These are phyloP conservation scores for Ceyx margarethae DNA, from an alignment of 2,113 vertebrate genomes.

Conservation along the genomic window DNA sequence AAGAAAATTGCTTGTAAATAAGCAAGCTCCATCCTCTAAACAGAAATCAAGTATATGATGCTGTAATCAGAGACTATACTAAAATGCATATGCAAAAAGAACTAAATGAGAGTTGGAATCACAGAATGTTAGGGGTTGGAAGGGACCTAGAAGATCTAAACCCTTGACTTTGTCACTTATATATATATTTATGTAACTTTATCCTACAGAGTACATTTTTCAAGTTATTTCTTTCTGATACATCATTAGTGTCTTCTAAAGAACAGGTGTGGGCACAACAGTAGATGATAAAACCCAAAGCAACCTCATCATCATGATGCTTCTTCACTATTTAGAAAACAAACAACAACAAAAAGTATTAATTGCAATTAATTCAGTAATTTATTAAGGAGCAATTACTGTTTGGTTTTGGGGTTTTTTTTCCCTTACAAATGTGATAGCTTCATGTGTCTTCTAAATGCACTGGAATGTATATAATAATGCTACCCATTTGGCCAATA, in stretches of 20 bases:
- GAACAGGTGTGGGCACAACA: not conserved
- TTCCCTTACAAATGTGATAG: not conserved
- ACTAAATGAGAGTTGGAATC: not conserved
- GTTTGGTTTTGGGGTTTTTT: not conserved
- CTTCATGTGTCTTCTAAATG: not conserved
- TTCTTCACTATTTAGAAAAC: not conserved
- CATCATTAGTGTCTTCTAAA: not conserved
- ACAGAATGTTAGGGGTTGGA: too few relatives aligned
- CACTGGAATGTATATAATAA: too few relatives aligned
- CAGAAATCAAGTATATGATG: not conserved
- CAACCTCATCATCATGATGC: not conserved
- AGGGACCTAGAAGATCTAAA: not conserved
- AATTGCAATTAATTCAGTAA: not conserved
- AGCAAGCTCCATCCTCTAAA: not conserved
- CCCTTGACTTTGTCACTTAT: not conserved
- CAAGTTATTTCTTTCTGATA: not conserved
- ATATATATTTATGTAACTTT: too few relatives aligned
- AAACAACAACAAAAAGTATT: not conserved
- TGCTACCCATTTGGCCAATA: too few relatives aligned
- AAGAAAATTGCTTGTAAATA: not conserved
- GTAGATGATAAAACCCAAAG: not conserved
- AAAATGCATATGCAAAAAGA: not conserved
- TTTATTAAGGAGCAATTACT: not conserved
- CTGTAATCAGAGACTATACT: not conserved
- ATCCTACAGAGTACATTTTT: not conserved